Evolutionary conservation across 2,797 vertebrate species (phyloP).

Genomic region (Distichodus sexfasciatus): DNA sequence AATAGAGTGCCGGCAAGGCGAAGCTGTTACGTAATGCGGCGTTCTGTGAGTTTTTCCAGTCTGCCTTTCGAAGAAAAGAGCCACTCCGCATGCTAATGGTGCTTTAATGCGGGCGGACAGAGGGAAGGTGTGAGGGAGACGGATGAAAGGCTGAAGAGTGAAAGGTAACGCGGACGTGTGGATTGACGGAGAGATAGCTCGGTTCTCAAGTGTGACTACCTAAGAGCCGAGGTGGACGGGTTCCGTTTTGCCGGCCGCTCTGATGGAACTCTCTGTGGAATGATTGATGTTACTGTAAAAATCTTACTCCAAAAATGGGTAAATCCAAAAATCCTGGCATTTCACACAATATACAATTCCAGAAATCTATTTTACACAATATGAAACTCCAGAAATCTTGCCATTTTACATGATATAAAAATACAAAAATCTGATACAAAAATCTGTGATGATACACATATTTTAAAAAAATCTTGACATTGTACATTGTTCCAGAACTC

Average conservation of each 20-base stretch:
- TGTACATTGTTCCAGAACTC: too few relatives aligned
- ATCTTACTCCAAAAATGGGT: too few relatives aligned
- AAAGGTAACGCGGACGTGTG: background rate
- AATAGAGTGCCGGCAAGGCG: conserved; percentile 15
- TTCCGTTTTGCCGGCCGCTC: conserved; percentile 3
- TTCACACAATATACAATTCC: too few relatives aligned
- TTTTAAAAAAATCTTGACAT: too few relatives aligned
- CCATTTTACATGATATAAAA: too few relatives aligned
- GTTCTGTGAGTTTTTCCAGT: conserved; percentile 15
- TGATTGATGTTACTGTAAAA: conserved; percentile 8
- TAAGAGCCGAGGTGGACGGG: background rate
- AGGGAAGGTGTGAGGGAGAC: background rate
- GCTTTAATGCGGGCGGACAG: conserved; percentile 14
- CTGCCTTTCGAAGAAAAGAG: conserved; percentile 10
- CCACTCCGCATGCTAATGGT: conserved; percentile 7
- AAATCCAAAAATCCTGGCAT: too few relatives aligned
- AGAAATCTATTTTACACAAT: too few relatives aligned
- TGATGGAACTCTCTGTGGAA: background rate
- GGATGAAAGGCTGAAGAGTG: background rate
- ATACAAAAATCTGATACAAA: too few relatives aligned
- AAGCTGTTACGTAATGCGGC: conserved; percentile 20
- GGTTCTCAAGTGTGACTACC: conserved; percentile 19
- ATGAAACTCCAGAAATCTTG: too few relatives aligned
- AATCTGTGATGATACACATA: too few relatives aligned
- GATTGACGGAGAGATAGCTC: background rate